These are phyloP conservation scores for Scelioninae gen. 2 DNA, from an alignment of 2,888 invertebrate species.

Conservation along the genomic window DNA sequence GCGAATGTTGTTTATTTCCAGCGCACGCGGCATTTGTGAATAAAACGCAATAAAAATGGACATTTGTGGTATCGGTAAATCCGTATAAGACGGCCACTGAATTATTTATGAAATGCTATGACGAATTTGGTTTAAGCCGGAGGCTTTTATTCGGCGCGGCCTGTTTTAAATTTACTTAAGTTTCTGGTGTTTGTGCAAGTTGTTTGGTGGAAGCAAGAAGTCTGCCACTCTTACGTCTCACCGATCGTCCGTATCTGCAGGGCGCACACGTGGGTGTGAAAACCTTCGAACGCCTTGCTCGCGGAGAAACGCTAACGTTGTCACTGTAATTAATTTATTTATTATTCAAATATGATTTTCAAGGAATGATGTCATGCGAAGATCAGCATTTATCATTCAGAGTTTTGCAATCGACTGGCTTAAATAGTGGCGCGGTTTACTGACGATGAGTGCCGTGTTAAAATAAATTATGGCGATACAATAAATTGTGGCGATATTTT, in stretches of 20 bases:
- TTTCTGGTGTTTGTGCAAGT: conserved; percentile 52
- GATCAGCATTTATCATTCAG: conserved; percentile 24
- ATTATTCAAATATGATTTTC: conserved; percentile 40
- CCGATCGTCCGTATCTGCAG: conserved; percentile 47
- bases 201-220: conserved; percentile 48
- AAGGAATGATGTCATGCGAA: conserved; percentile 38
- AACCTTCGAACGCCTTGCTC: conserved; percentile 50
- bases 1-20: background rate
- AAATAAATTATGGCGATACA: no score
- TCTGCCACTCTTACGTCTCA: conserved; percentile 42
- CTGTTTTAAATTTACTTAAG: conserved; percentile 50
- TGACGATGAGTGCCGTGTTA: background rate
- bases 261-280: conserved; percentile 56
- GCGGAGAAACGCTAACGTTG: conserved; percentile 25
- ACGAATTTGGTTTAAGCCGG: conserved; percentile 4
- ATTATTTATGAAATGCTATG: conserved; percentile 13
- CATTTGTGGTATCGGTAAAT: background rate
- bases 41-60: background rate
- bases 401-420: conserved; percentile 25
- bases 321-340: conserved; percentile 50
- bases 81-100: background rate
- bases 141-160: conserved; percentile 24
- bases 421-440: conserved; percentile 11
- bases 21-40: background rate
- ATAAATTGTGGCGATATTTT: background rate